phyloP scores from a whole-genome alignment of 2,113 vertebrate species.

The Bubo scandiacus region DNA sequence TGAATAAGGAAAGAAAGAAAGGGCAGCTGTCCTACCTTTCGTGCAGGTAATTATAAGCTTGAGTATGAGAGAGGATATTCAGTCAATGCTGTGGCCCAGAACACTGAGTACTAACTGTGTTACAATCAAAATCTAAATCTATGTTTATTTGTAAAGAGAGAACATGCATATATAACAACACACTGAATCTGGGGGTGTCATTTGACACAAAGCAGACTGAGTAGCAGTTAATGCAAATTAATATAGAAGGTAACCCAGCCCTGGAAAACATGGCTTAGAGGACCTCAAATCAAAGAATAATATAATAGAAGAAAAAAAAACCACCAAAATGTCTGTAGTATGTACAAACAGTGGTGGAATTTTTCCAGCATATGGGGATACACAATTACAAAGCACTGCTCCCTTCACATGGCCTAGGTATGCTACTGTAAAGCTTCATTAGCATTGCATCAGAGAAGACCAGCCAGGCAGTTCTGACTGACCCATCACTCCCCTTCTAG shows the following conservation, averaged over 20 bases:
- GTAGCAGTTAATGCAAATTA: neutral
- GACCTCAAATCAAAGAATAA: neutral
- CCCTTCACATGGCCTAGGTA: neutral
- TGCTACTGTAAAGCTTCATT: neutral
- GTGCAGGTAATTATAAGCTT: neutral
- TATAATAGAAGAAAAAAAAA: neutral
- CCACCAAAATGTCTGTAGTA: neutral
- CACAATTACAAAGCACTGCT: neutral
- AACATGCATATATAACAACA: neutral
- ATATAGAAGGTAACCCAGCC: neutral
- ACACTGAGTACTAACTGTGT: neutral
- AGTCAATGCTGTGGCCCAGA: neutral
- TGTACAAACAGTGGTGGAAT: neutral
- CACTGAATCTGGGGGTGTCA: neutral
- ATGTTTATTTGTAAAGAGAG: neutral
- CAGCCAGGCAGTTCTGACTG: neutral
- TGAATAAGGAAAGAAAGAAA: neutral
- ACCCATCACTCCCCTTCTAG: neutral
- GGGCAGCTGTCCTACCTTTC: neutral
- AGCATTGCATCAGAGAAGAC: neutral
- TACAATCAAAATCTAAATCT: neutral
- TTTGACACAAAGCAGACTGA: neutral
- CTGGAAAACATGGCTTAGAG: neutral
- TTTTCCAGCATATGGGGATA: neutral
- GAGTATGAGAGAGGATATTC: neutral